Evolutionary conservation across 2,888 invertebrate species (phyloP).

Genomic region (Drosophila demipolita): DNA sequence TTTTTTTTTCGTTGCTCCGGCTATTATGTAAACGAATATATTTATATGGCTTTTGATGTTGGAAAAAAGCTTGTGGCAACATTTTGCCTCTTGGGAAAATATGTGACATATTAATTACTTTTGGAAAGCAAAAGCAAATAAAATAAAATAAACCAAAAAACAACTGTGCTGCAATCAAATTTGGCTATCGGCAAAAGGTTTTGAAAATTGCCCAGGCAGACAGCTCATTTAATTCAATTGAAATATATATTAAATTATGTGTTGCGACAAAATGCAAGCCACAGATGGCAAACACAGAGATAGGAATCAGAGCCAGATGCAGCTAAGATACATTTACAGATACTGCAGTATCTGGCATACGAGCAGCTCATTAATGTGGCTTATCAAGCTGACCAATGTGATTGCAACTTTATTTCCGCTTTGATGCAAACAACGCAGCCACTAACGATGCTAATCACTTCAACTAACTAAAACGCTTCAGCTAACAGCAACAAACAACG

Average conservation of each 20-base stretch:
- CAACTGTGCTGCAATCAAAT: conserved; percentile 44
- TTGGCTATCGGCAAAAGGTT: conserved; percentile 5
- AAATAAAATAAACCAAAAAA: conserved; percentile 14
- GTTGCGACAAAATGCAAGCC: conserved; percentile 19
- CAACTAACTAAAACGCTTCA: conserved; percentile 79
- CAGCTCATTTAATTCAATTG: conserved; percentile 53
- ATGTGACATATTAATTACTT: conserved; percentile 58
- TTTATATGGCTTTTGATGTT: conserved; percentile 54
- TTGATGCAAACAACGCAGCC: conserved; percentile 75
- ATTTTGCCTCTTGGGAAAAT: conserved; percentile 31
- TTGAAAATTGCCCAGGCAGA: conserved; percentile 3
- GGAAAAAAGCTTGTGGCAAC: conserved; percentile 23
- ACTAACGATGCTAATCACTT: conserved; percentile 80
- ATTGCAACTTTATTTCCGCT: conserved; percentile 70
- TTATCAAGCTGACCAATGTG: conserved; percentile 57
- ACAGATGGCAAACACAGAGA: conserved; percentile 15
- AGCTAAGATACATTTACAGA: conserved; percentile 6
- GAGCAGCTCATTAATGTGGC: conserved; percentile 49
- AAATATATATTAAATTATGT: conserved; percentile 47
- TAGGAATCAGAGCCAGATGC: neutral
- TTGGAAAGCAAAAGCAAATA: conserved; percentile 35
- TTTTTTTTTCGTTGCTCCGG: conserved; percentile 4
- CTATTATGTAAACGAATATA: conserved; percentile 32
- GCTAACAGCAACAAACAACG: conserved; percentile 43
- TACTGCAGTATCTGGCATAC: neutral